A percentile compares a stretch with the other conserved stretches of the same genome.
Conservation (phyloP, 2,797 vertebrate genomes). For the Acipenser ruthenus region DNA sequence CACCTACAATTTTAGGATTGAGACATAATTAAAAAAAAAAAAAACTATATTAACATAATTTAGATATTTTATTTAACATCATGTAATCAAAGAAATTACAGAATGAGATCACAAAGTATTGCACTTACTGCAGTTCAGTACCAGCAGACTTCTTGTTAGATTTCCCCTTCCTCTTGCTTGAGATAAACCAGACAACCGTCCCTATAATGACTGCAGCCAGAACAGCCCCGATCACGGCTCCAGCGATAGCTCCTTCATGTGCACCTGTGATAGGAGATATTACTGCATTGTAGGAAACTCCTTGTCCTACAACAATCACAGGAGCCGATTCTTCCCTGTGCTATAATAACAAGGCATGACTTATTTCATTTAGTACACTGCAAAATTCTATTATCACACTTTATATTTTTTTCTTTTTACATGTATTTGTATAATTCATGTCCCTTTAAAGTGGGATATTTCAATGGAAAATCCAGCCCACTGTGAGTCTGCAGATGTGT, state of each 20-base stretch:
- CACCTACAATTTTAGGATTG: too few species aligned
- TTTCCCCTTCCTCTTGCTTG: slow-evolving; percentile 40
- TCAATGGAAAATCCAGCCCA: too few species aligned
- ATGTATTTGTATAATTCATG: too few species aligned
- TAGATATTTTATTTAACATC: too few species aligned
- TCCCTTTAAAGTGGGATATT: too few species aligned
- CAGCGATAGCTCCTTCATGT: slow-evolving; percentile 35
- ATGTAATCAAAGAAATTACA: too few species aligned
- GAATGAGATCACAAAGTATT: too few species aligned
- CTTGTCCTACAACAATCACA: background rate
- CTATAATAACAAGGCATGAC: too few species aligned
- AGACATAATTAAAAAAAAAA: too few species aligned
- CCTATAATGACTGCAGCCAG: slow-evolving; percentile 39
- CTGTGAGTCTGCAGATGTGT: too few species aligned
- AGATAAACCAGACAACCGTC: slow-evolving; percentile 46
- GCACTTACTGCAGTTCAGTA: slow-evolving; percentile 42
- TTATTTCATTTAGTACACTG: background rate
- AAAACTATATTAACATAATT: too few species aligned
- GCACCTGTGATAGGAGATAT: background rate
- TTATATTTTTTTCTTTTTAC: background rate
- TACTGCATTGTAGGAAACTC: background rate
- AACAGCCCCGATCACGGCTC: slow-evolving; percentile 44
- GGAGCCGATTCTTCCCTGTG: background rate
- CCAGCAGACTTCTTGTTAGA: slow-evolving; percentile 29
- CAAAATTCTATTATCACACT: background rate